Evolutionary conservation across 2,113 vertebrate genomes (phyloP), one percentile per base, ranked within the genome.

Genomic region (Trematomus loennbergii): DNA sequence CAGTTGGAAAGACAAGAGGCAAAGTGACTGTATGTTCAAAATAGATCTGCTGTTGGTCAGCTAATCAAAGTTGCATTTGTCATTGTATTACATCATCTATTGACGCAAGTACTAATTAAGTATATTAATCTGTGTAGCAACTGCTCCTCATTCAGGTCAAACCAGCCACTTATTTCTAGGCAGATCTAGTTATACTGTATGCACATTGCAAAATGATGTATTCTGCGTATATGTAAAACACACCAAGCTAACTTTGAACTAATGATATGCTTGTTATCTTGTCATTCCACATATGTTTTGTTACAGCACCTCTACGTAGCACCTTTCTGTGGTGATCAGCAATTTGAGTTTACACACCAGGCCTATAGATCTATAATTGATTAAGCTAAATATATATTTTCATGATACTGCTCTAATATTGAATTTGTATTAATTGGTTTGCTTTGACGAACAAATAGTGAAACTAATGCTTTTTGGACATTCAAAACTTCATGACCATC

Each of bases 51-150:
- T 29, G 3, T 29, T 29, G 29, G 29, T 29, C 29, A 29, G 29
- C 29, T 29, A 29, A 29, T 29, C 29, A 29, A 29, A 29, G 29
- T 29, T 29, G 4, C 29, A 60, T 48, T 79, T 5, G 5, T 46
- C 49, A 13, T 20, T 67, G 15, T 17, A 49, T 61, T 20, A 61
- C 25, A 22, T 11, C 65, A 53, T 52, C 9, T 20, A 33, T 69
- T 72, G 17, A 63, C 61, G 78, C 16, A 5, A 43, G 8, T 6
- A 7, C 61, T 75, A 71, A 83, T 71, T 75, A 65, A 57, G 61
- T 45, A 8, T 2, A 33, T 43, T 69, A 8, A 22, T 29, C 18
- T 40, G 61, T 49, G 12, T 53, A 57, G 43, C 64, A 68, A 46
- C 53, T 84, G 48, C 13, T 75, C n/a, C 64, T 72, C 54, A 43